A percentile compares a stretch with the other conserved stretches of the same genome.
phyloP scores from a whole-genome alignment of 92 coral and sea anemone genomes.

The Epizoanthus stellaris region DNA sequence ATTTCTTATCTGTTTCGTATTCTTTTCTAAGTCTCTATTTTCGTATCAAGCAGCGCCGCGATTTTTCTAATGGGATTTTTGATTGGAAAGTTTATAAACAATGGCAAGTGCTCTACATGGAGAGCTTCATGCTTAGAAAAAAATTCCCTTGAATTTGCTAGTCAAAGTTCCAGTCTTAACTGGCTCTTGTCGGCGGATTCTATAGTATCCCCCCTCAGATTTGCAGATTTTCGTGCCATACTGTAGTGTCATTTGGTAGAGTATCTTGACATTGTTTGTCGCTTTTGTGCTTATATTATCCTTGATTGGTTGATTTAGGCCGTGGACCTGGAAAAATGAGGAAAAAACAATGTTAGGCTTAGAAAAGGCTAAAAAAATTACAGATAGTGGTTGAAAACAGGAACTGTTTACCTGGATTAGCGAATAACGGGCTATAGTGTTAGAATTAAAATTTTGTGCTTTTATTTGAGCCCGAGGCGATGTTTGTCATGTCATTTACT shows the following conservation, averaged over 20 bases:
- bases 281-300: conserved; percentile 17
- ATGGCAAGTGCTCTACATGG: conserved; percentile 9
- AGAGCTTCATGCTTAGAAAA: conserved; percentile 13
- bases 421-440: conserved; percentile 68
- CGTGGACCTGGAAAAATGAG: conserved; percentile 27
- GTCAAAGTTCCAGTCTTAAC: not conserved
- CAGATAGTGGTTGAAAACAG: not conserved
- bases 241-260: not conserved
- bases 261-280: conserved; percentile 13
- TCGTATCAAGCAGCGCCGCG: conserved; percentile 46
- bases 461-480: conserved; percentile 48
- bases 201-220: not conserved
- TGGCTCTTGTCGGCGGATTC: conserved; percentile 15
- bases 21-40: conserved; percentile 28
- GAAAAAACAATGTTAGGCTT: not conserved
- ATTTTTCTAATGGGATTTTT: conserved; percentile 48
- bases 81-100: conserved; percentile 43
- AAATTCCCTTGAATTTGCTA: conserved; percentile 1
- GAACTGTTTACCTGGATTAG: conserved; percentile 62
- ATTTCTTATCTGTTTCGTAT: conserved; percentile 25
- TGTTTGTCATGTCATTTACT: conserved; percentile 46
- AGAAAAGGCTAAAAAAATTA: conserved; percentile 9
- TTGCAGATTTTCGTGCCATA: not conserved
- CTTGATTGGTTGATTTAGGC: conserved; percentile 37
- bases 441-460: conserved; percentile 70